A percentile compares a stretch with the other conserved stretches of the same genome.
These are phyloP conservation scores for Gila robusta DNA, from an alignment of 2,797 vertebrate genomes.

Conservation along the genomic window DNA sequence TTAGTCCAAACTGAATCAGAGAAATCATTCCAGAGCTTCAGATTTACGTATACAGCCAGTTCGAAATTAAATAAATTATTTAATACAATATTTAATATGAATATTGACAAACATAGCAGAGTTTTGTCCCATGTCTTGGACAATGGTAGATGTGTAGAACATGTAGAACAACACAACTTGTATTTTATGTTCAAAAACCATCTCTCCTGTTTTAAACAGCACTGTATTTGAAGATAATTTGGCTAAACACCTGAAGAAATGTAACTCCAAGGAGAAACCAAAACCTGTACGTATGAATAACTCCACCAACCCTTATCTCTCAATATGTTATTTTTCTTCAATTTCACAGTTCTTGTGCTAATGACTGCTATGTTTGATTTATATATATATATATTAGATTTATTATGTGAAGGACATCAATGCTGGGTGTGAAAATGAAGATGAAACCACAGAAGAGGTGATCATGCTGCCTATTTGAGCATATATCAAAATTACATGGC, in stretches of 20 bases:
- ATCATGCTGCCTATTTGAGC: slow-evolving; percentile 30
- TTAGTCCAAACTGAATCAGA: not conserved
- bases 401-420: slow-evolving; percentile 92
- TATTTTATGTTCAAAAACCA: not conserved
- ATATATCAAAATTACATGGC: not conserved
- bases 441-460: slow-evolving; percentile 79
- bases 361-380: slow-evolving; percentile 7
- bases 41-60: not conserved
- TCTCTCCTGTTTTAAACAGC: slow-evolving; percentile 72
- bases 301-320: not conserved
- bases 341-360: not conserved
- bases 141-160: no score
- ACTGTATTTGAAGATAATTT: slow-evolving; percentile 92
- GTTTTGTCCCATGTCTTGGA: not conserved
- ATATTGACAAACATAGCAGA: not conserved
- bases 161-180: not conserved
- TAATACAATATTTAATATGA: not conserved
- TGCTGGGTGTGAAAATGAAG: slow-evolving; percentile 79
- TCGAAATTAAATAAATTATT: not conserved
- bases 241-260: slow-evolving; percentile 93
- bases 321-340: not conserved
- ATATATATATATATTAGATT: slow-evolving; percentile 75
- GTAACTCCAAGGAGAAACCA: slow-evolving; percentile 92
- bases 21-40: not conserved
- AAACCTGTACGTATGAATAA: slow-evolving; percentile 85